Conservation (phyloP, 2,113 vertebrate species). For the Heptranchias perlo region DNA sequence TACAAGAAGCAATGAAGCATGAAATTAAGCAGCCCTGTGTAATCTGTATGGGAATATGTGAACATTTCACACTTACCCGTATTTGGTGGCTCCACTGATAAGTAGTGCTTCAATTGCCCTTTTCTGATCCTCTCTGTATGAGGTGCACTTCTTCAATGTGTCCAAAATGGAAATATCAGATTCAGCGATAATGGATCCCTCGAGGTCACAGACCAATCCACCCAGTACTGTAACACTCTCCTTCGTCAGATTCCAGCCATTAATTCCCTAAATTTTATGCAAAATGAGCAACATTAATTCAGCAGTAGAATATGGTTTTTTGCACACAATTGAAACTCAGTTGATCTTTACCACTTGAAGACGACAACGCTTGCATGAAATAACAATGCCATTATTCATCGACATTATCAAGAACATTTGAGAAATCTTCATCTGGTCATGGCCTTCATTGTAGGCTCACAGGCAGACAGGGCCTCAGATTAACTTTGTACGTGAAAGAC, state of each 20-base stretch:
- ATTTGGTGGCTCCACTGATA: neutral
- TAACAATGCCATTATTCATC: neutral
- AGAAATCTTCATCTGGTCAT: neutral
- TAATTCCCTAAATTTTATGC: neutral
- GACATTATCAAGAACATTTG: neutral
- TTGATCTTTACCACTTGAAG: neutral
- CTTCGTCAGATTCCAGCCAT: neutral
- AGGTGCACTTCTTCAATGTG: conserved; percentile 50
- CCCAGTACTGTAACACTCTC: conserved; percentile 47
- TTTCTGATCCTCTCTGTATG: conserved; percentile 38
- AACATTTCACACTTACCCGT: conserved; percentile 46
- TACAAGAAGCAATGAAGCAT: neutral
- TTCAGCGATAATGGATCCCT: conserved; percentile 38
- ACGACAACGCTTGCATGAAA: neutral
- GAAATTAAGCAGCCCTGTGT: neutral
- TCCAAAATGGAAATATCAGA: conserved; percentile 42
- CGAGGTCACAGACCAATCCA: conserved; percentile 52
- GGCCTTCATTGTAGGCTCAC: neutral
- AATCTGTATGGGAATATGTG: neutral
- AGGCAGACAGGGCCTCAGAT: too few species aligned
- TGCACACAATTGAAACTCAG: neutral
- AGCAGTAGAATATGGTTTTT: neutral
- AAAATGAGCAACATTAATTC: neutral
- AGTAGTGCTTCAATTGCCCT: conserved; percentile 45
- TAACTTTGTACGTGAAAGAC: neutral